Evolutionary conservation across 1,140 invertebrate genomes (phyloP).

Genomic region (Hylyphantes graminicola): DNA sequence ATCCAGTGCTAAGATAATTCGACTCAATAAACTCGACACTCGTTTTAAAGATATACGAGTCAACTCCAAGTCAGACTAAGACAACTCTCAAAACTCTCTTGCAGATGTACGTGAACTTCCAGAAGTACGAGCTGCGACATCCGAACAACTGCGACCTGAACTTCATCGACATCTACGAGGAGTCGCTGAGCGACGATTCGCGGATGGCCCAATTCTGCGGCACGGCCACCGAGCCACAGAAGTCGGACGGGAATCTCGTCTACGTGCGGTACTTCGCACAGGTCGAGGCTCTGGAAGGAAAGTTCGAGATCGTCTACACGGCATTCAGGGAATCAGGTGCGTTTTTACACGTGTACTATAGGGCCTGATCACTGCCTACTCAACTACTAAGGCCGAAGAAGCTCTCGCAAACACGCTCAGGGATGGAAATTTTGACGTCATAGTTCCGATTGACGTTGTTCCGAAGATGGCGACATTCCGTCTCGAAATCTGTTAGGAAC

Average conservation of each 20-base stretch:
- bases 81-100: constrained; percentile 49
- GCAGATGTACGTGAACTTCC: constrained; percentile 79
- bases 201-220: constrained; percentile 73
- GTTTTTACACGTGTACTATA: neutral
- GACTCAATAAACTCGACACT: no score
- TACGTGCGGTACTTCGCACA: constrained; percentile 79
- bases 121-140: constrained; percentile 75
- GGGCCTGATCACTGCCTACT: no score
- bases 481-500: no score
- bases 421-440: no score
- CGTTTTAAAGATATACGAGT: no score
- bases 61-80: no score
- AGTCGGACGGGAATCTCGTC: constrained; percentile 68
- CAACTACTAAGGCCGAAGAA: no score
- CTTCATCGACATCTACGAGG: constrained; percentile 82
- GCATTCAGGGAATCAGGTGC: constrained; percentile 74
- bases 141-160: constrained; percentile 87
- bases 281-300: constrained; percentile 74
- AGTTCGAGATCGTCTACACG: constrained; percentile 79
- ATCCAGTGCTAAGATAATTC: no score
- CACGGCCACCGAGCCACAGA: constrained; percentile 79
- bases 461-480: no score
- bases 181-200: constrained; percentile 72
- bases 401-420: no score
- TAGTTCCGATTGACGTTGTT: no score